Evolutionary conservation across 2,888 invertebrate genomes (phyloP), one percentile per base, ranked within the genome.

Genomic region (Ochropleura plecta): DNA sequence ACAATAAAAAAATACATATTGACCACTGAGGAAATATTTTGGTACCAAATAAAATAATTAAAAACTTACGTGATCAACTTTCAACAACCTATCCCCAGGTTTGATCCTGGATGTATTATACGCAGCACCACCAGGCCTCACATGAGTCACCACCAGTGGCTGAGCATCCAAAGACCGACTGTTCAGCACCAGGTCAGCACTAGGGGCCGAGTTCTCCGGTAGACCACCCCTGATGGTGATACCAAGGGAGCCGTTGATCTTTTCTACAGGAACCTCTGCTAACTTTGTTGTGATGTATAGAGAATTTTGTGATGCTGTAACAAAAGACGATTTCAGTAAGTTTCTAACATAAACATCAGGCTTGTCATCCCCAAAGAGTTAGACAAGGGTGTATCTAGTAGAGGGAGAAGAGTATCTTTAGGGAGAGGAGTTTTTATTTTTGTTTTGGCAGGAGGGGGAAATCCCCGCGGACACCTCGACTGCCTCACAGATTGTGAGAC

Each of bases 21-120:
- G 30, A 30, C 30, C 30, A 30, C 30, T 30, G 1, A 30, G 30
- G 30, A 30, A 30, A 30, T 30, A 30, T 30, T 30, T 30, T 30
- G 30, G 30, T 30, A 30, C 30, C 30, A 30, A 30, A 30, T 30
- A 30, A 30, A 30, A 30, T 30, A 30, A 30, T 30, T 30, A 0
- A 30, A 3, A 20, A 96, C 97, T 97, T 91, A 97, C 97, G 93
- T 98, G 98, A 93, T 99, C 99, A 69, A 99, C 98, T 85, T 98
- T 98, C 77, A 99, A 91, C 46, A 99, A 95, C 44, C 99, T 97
- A 93, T 99, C 99, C 5, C 99, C 99, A 49, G 98, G 98, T 92
- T 99, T 98, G 82, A 99, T 98, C 81, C 99, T 97, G 0, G 99
- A 99, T 76, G 98, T 98, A 90, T 98, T 98, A 84, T 99, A 98